Conservation (phyloP, 2,888 invertebrate species). For the Pseudanteris insignis region DNA sequence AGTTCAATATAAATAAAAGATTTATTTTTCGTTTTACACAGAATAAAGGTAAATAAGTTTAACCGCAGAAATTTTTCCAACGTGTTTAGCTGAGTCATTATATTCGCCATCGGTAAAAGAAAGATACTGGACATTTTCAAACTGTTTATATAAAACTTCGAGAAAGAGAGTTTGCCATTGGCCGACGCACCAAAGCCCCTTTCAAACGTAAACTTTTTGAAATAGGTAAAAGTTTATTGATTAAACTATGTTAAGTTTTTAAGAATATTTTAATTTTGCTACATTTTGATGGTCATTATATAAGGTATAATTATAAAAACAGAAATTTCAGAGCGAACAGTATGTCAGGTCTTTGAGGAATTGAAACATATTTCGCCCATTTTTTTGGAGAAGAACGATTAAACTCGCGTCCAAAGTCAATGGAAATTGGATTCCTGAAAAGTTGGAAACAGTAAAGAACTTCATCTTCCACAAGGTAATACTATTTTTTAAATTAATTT, state of each 20-base stretch:
- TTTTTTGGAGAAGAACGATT: neutral
- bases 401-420: neutral
- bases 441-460: no score
- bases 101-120: neutral
- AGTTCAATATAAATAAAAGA: neutral
- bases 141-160: neutral
- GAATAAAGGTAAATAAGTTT: neutral
- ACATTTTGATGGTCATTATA: no score
- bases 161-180: constrained; percentile 1
- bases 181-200: neutral
- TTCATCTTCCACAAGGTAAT: neutral
- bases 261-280: neutral
- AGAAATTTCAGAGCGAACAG: no score
- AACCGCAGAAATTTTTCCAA: constrained; percentile 1
- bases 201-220: neutral
- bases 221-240: neutral
- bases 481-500: neutral
- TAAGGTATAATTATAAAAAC: no score
- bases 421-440: no score
- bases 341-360: no score
- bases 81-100: neutral
- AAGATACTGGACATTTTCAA: neutral
- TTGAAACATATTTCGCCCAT: no score
- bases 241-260: neutral
- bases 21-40: neutral